Base-by-base conservation (phyloP, 2,888 invertebrate species). In the Pseudeuparius sepicola region DNA sequence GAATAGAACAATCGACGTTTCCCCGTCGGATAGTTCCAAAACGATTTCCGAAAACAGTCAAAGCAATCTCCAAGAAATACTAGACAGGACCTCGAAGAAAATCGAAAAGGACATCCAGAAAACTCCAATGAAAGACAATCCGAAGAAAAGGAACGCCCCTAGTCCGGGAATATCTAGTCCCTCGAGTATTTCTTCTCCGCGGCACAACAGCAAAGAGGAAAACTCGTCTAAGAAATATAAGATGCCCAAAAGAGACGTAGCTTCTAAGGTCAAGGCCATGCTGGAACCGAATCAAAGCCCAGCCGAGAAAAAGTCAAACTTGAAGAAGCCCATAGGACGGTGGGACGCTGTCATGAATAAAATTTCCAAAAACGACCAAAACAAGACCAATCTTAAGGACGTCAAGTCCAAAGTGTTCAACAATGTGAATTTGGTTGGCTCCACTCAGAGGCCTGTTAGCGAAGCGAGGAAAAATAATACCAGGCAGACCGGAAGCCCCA, bases 301-400 rank as follows among this genome's bases (percentile, higher is more conserved):
- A 64, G 63, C 7, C 64, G 65, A 37, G 65, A 65, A 42, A 71
- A 66, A 50, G 62, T n/a, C n/a, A n/a, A 71, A 48, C 24, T 55
- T 60, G 3, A 73, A 75, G 51, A 63, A 68, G 30, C 61, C 68
- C 2, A 71, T 71, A 3, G 78, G 80, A 12, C 74, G 84, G 47
- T 85, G 89, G 74, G 87, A 87, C 54, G 75, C 81, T 32, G 87
- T 89, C 31, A 79, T 84, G 75, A 83, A 79, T 61, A 82, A 82
- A 61, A 83, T 85, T 41, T 76, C 78, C 25, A 77, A 77, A 45
- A 75, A 74, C 40, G 81, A 84, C 49, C 75, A 76, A 51, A 68
- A 70, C 23, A 80, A 81, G 55, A 74, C 79, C 7, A 76, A 78
- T 45, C 66, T 77, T 46, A 86, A 84, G 61, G 89, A 92, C 58